phyloP scores from a whole-genome alignment of 2,888 invertebrate genomes.

The Coecobrya sp. region DNA sequence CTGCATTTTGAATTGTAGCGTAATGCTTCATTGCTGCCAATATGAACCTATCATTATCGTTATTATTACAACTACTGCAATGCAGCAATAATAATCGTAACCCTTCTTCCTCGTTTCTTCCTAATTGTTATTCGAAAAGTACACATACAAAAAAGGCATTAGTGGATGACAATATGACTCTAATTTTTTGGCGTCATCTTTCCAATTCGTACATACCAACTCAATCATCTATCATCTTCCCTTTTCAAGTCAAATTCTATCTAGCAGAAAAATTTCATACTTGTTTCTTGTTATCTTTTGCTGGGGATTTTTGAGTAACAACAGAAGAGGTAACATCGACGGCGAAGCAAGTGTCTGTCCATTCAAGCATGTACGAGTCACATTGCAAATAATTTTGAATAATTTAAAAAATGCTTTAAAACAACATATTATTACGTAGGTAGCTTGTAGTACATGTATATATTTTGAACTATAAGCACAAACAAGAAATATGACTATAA shows the following conservation, averaged over 20 bases:
- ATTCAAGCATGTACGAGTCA: background rate
- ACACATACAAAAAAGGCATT: background rate
- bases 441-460: conserved; percentile 2
- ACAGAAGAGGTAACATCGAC: background rate
- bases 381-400: background rate
- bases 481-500: conserved; percentile 25
- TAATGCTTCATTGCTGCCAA: conserved; percentile 33
- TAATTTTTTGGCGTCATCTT: background rate
- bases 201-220: background rate
- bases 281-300: background rate
- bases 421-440: background rate
- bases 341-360: background rate
- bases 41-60: conserved; percentile 14
- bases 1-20: conserved; percentile 14
- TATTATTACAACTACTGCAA: conserved; percentile 19
- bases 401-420: background rate
- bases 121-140: conserved; percentile 22
- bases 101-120: conserved; percentile 51
- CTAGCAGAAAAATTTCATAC: background rate
- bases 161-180: background rate
- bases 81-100: conserved; percentile 36
- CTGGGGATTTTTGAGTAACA: background rate
- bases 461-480: background rate
- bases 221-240: conserved; percentile 9
- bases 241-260: background rate